Base-by-base conservation (phyloP, 1,140 invertebrate species). In the Aphelenchoides avenae region DNA sequence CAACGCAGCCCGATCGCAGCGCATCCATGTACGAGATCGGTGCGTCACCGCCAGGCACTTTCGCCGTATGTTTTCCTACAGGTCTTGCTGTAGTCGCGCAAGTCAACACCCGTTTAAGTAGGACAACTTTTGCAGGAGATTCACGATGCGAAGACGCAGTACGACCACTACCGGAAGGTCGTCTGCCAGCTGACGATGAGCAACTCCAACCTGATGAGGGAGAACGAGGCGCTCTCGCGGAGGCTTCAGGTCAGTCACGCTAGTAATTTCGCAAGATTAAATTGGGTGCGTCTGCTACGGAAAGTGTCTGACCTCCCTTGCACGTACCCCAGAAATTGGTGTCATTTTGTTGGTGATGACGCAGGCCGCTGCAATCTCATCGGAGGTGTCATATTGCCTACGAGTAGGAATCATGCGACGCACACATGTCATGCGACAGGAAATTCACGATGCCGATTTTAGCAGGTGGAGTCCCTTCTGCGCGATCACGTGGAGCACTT, bases 401-500 rank as follows among this genome's bases (percentile, higher is more conserved):
- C n/a, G n/a, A n/a, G n/a, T n/a, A n/a, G n/a, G n/a, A n/a, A n/a
- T n/a, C n/a, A n/a, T n/a, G n/a, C n/a, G n/a, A n/a, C n/a, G n/a
- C n/a, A n/a, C n/a, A n/a, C n/a, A n/a, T n/a, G n/a, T 39, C 6
- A 39, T 18, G 5, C 37, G 15, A 18, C 20, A 18, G 18, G 15
- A 47, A 47, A 50, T 50, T 42, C 48, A 18, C 54, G 43, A 2
- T n/a, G n/a, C n/a, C n/a, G 18, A 6, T 56, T 56, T 18, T 7
- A 56, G 51, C 40, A 63, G 18, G 39, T 64, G 22, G 61, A 63
- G 26, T n/a, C 34, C 22, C 39, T 42, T 15, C 39, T 63, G 34
- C 26, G 44, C 22, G 61, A 63, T 44, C 61, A 63, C 29, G 41
- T 63, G 20, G 49, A 52, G n/a, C 61, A 63, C 41, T 34, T 63